Percentiles rank a stretch among this genome's conserved stretches.
These are phyloP conservation scores for Oenanthe oenanthe DNA, from an alignment of 2,113 vertebrate species.

Conservation along the genomic window DNA sequence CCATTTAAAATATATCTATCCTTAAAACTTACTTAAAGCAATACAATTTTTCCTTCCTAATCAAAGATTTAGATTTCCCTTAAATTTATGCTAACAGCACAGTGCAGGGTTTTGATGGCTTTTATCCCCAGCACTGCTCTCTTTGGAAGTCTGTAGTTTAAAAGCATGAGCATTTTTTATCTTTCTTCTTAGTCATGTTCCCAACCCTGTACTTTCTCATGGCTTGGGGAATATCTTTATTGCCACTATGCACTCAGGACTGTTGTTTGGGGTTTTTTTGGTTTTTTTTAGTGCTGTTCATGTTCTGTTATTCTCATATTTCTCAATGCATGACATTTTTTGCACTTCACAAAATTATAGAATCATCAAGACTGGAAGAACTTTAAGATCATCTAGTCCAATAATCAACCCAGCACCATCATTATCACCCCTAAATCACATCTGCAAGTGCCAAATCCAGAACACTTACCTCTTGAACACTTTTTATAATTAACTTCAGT, in stretches of 20 bases:
- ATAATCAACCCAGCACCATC: not conserved
- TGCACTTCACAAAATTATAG: not conserved
- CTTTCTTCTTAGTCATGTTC: not conserved
- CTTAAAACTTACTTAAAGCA: not conserved
- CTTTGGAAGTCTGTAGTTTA: not conserved
- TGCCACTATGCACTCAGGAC: accelerated
- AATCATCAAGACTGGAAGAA: not conserved
- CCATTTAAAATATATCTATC: not conserved
- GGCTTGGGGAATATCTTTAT: not conserved
- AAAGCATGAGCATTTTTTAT: not conserved
- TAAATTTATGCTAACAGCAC: not conserved
- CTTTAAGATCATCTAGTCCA: not conserved
- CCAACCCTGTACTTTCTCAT: not conserved
- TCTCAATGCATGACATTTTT: not conserved
- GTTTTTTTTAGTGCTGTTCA: not conserved
- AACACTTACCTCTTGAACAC: not conserved
- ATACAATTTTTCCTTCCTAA: not conserved
- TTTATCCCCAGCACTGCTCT: not conserved
- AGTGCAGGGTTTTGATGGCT: not conserved
- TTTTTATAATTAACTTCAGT: not conserved
- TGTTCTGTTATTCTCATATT: not conserved
- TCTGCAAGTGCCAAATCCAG: not conserved
- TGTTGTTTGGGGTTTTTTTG: not conserved
- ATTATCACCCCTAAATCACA: not conserved
- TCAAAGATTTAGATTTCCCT: not conserved